Evolutionary conservation across 2,888 invertebrate species (phyloP).

Genomic region (Pyrgus malvae): DNA sequence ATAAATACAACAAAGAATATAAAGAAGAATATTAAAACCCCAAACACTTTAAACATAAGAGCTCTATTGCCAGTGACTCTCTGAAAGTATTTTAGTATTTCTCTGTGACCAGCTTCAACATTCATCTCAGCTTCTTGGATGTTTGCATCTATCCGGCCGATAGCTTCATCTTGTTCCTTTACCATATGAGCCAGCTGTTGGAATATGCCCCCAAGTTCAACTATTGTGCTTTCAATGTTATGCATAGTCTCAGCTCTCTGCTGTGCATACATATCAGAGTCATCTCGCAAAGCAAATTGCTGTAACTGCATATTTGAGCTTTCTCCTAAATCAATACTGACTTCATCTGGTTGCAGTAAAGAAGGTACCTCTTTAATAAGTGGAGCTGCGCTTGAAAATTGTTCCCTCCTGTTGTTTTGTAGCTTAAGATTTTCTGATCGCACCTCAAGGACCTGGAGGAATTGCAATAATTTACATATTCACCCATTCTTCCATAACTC

Average conservation of each 20-base stretch:
- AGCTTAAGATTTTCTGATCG: conserved; percentile 98
- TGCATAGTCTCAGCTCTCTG: conserved; percentile 99
- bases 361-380: conserved; percentile 71
- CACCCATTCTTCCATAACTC: no score
- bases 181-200: conserved; percentile 98
- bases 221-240: conserved; percentile 99
- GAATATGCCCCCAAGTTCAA: conserved; percentile 99
- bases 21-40: conserved; percentile 98
- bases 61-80: conserved; percentile 98
- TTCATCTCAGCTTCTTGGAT: conserved; percentile 97
- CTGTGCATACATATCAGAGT: conserved; percentile 94
- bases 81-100: conserved; percentile 98
- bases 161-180: conserved; percentile 98
- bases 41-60: conserved; percentile 99
- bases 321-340: conserved; percentile 93
- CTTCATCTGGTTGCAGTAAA: conserved; percentile 84
- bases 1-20: conserved; percentile 99
- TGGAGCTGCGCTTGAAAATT: conserved; percentile 84
- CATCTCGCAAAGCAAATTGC: conserved; percentile 90
- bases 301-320: conserved; percentile 77
- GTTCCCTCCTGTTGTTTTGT: conserved; percentile 95
- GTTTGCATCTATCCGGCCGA: conserved; percentile 98
- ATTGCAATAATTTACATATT: not conserved
- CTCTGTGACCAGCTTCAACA: conserved; percentile 98
- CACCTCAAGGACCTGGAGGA: conserved; percentile 91